Percentiles rank a stretch among this genome's conserved stretches.
These are phyloP conservation scores for Megaceryle alcyon DNA, from an alignment of 2,797 vertebrate species.

Conservation along the genomic window DNA sequence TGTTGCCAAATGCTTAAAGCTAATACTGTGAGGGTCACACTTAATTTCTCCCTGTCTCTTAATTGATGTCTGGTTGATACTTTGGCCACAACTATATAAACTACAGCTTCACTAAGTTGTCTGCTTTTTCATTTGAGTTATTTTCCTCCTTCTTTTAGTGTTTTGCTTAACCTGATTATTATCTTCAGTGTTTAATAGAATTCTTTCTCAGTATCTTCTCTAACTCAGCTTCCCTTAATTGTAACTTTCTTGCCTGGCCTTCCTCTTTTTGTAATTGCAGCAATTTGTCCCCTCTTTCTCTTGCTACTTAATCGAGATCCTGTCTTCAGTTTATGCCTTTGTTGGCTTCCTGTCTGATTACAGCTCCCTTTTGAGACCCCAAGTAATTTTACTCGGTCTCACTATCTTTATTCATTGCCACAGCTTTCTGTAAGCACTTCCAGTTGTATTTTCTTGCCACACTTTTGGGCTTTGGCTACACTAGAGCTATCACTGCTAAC, in stretches of 20 bases:
- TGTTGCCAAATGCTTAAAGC: conserved; percentile 1
- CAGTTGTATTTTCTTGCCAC: background rate
- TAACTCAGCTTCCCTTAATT: background rate
- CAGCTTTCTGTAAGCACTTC: conserved; percentile 20
- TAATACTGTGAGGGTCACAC: background rate
- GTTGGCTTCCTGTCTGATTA: conserved; percentile 16
- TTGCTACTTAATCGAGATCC: background rate
- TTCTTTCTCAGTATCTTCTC: background rate
- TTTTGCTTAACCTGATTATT: background rate
- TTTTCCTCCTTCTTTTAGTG: background rate
- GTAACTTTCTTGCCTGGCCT: background rate
- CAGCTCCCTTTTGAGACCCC: background rate
- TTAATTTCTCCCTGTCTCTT: background rate
- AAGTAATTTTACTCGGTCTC: conserved; percentile 11
- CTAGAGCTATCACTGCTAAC: background rate
- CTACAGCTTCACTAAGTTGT: background rate
- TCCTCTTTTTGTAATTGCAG: background rate
- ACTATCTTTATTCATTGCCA: background rate
- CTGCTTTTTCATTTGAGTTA: background rate
- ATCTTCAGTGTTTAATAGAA: background rate
- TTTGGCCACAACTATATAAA: background rate
- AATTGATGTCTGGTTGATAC: background rate
- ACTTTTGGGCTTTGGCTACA: background rate
- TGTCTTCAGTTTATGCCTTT: background rate
- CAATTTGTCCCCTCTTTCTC: background rate